These are phyloP conservation scores for Sebastes hubbsi DNA, from an alignment of 2,797 vertebrate species.

Conservation along the genomic window DNA sequence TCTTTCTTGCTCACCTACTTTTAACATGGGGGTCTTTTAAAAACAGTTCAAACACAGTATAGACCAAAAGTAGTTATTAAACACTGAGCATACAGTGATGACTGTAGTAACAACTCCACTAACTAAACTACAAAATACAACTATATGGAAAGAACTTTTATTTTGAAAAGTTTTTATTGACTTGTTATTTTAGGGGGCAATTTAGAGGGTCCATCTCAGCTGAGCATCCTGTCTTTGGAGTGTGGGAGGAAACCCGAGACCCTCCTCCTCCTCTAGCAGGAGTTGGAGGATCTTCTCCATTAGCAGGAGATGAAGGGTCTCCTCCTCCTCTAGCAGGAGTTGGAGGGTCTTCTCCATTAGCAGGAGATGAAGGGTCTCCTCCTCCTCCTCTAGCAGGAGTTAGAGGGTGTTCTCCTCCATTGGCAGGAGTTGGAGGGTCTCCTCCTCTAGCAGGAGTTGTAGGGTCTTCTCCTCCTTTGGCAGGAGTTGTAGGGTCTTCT, in stretches of 20 bases:
- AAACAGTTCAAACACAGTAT: background rate
- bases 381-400: too few species aligned
- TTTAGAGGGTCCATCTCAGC: background rate
- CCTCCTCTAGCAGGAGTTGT: too few species aligned
- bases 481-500: too few species aligned
- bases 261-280: too few species aligned
- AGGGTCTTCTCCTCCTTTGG: too few species aligned
- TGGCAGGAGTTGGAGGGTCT: too few species aligned
- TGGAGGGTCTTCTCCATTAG: too few species aligned
- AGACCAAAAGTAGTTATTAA: background rate
- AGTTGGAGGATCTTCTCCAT: too few species aligned
- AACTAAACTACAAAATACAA: background rate
- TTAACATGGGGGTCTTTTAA: background rate
- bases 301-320: too few species aligned
- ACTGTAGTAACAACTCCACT: background rate
- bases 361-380: too few species aligned
- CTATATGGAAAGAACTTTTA: background rate
- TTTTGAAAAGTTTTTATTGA: background rate
- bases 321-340: too few species aligned
- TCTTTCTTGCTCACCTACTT: background rate
- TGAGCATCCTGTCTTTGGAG: background rate
- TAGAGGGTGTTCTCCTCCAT: too few species aligned
- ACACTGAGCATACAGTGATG: background rate
- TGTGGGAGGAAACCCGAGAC: background rate
- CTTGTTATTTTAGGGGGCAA: background rate